phyloP scores from a whole-genome alignment of 2,113 vertebrate genomes.

The Nanorana parkeri region DNA sequence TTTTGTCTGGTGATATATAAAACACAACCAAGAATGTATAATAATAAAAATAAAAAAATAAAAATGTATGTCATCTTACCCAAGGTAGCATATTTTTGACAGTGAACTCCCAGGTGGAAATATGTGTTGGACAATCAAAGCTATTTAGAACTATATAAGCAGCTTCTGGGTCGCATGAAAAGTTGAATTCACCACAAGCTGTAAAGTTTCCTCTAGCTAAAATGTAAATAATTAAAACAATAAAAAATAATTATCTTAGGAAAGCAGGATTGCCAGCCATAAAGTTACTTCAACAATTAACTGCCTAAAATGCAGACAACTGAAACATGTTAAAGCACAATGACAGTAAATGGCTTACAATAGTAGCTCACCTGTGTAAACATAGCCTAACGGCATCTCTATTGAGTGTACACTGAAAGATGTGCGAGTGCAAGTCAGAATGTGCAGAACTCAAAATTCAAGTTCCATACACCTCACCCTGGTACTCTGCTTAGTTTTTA shows the following conservation, averaged over 20 bases:
- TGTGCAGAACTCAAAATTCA: too few species aligned
- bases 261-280: too few species aligned
- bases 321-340: too few species aligned
- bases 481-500: too few species aligned
- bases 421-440: too few species aligned
- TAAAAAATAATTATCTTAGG: neutral
- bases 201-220: constrained; percentile 76
- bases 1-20: neutral
- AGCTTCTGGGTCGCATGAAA: constrained; percentile 78
- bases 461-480: too few species aligned
- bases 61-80: constrained; percentile 65
- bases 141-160: constrained; percentile 78
- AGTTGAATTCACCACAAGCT: constrained; percentile 77
- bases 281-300: too few species aligned
- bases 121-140: constrained; percentile 73
- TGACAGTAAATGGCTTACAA: too few species aligned
- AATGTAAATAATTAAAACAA: neutral
- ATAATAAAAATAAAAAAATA: neutral
- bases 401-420: too few species aligned
- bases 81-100: constrained; percentile 72
- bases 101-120: constrained; percentile 81
- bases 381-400: too few species aligned
- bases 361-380: too few species aligned
- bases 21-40: neutral
- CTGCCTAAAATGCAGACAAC: too few species aligned